Evolutionary conservation across 1,140 invertebrate genomes (phyloP).

Genomic region (Cotesia glomerata): DNA sequence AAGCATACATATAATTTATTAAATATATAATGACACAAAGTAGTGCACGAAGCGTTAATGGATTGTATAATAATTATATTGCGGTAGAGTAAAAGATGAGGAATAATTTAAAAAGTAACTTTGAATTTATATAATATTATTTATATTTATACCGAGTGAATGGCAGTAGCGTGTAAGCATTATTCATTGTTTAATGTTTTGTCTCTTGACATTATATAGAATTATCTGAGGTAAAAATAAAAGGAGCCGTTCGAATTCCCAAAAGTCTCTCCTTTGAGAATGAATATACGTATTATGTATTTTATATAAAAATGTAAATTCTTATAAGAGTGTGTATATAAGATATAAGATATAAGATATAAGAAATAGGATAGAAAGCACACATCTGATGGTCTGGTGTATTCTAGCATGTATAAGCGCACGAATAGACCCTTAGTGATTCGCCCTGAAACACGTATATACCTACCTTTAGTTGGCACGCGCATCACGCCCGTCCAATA

Average conservation of each 20-base stretch:
- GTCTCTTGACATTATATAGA: not conserved
- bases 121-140: no score
- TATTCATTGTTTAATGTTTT: not conserved
- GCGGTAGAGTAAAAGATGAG: no score
- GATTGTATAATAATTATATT: no score
- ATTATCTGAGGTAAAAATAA: not conserved
- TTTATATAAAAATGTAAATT: no score
- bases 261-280: not conserved
- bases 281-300: not conserved
- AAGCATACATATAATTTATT: no score
- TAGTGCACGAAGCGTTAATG: no score
- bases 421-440: constrained; percentile 5
- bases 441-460: constrained; percentile 13
- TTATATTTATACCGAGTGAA: no score
- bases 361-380: not conserved
- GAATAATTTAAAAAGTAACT: no score
- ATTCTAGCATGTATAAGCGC: not conserved
- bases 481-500: constrained; percentile 32
- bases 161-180: not conserved
- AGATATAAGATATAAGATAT: not conserved
- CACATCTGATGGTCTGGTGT: not conserved
- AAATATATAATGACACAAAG: no score
- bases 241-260: not conserved
- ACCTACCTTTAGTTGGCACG: constrained; percentile 30
- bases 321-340: not conserved